Base-by-base conservation (phyloP, 1,140 invertebrate genomes). In the Paramacrobiotus metropolitanus region DNA sequence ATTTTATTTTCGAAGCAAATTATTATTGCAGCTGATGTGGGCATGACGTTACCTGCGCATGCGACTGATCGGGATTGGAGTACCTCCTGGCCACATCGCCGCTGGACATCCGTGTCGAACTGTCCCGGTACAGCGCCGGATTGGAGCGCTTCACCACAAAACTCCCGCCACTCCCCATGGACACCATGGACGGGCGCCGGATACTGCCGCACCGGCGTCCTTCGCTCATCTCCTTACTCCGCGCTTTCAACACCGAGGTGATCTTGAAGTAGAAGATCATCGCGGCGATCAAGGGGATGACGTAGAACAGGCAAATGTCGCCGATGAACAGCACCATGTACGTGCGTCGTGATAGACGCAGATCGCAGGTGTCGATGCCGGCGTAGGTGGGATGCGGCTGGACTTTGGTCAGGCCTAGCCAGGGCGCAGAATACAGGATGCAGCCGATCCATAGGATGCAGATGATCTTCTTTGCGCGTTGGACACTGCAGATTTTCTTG, bases 371-470 rank as follows among this genome's bases (percentile, higher is more conserved):
- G 9, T 34, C 44, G 3, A 64, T 65, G 1, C 64, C 24, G 2
- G 62, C 61, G 61, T 66, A 63, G 4, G 2, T 9, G n/a, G 15
- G 30, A 20, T 9, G 30, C 18, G 62, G 24, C 30, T 62, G 62
- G 3, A 70, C 29, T 1, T 68, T 69, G n/a, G 71, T 69, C 62
- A 71, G 64, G 59, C 70, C 71, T 1, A 71, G 63, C 70, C 70
- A 71, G 28, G 70, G 68, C 30, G 66, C 66, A 59, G 71, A 71
- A 65, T 71, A 71, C 15, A 70, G 20, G 20, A 71, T 64, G 45
- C 68, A 67, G 60, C 71, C 70, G 3, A 65, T 34, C 70, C 70
- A 71, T 21, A 71, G 71, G 31, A 68, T 59, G 20, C 63, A 31
- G 48, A 72, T 71, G 55, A 71, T 71, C 9, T 62, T 29, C 48